Evolutionary conservation across 2,113 vertebrate species (phyloP).

Genomic region (Neolamprologus toae): DNA sequence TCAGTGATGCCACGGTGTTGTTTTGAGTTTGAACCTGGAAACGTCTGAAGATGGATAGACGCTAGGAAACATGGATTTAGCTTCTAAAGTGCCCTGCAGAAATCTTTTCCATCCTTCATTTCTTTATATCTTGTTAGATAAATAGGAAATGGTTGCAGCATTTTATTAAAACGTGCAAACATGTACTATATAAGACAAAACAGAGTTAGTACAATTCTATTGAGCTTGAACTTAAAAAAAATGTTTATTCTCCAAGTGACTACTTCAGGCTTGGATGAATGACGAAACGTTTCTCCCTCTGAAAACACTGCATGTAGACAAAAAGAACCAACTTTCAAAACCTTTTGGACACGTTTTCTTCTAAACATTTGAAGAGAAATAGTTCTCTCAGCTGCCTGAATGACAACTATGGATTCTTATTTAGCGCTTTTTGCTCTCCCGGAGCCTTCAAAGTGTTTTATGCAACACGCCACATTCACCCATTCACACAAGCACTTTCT

Average conservation of each 20-base stretch:
- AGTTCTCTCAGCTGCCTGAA: neutral
- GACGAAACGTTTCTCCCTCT: fast-evolving
- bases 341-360: neutral
- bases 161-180: neutral
- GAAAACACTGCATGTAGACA: neutral
- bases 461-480: neutral
- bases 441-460: neutral
- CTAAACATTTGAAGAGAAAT: neutral
- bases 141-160: neutral
- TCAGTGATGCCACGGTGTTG: fast-evolving
- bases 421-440: neutral
- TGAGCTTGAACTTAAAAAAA: neutral
- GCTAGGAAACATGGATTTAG: neutral
- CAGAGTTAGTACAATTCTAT: neutral
- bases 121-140: neutral
- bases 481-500: neutral
- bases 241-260: neutral
- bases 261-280: neutral
- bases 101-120: neutral
- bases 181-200: neutral
- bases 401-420: neutral
- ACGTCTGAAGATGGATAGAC: neutral
- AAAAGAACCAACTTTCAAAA: neutral
- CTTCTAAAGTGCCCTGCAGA: neutral
- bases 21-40: neutral